Conservation (phyloP, 2,797 vertebrate species). For the Tympanoctomys barrerae region DNA sequence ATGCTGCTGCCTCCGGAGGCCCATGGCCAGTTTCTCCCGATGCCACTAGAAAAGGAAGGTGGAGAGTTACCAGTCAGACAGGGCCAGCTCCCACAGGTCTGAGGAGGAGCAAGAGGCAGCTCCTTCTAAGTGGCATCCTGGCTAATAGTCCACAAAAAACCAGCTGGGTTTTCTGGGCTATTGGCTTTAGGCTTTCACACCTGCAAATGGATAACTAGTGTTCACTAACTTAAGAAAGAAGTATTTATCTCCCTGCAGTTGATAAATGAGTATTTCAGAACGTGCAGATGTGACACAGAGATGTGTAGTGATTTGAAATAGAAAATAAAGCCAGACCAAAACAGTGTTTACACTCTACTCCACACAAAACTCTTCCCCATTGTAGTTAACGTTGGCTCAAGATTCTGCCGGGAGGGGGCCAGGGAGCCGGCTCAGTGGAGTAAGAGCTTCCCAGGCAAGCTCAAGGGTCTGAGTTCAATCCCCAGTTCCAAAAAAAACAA, state of each 20-base stretch:
- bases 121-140: neutral
- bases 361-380: neutral
- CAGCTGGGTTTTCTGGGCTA: neutral
- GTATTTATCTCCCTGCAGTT: neutral
- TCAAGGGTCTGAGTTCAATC: too few relatives aligned
- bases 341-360: neutral
- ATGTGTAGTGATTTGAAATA: neutral
- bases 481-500: too few relatives aligned
- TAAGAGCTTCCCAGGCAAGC: too few relatives aligned
- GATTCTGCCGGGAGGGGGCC: neutral
- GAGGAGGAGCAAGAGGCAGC: neutral
- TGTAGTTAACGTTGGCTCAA: slow-evolving; percentile 40
- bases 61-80: slow-evolving; percentile 56
- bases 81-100: neutral
- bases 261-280: slow-evolving; percentile 27
- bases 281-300: neutral
- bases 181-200: neutral
- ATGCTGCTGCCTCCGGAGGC: slow-evolving; percentile 99
- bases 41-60: slow-evolving; percentile 89
- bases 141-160: neutral
- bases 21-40: slow-evolving; percentile 99
- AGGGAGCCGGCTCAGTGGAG: too few relatives aligned
- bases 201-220: neutral
- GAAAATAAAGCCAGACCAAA: neutral
- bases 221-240: slow-evolving; percentile 25